These are phyloP conservation scores for Thamnophis elegans DNA, from an alignment of 2,797 vertebrate species.

Conservation along the genomic window DNA sequence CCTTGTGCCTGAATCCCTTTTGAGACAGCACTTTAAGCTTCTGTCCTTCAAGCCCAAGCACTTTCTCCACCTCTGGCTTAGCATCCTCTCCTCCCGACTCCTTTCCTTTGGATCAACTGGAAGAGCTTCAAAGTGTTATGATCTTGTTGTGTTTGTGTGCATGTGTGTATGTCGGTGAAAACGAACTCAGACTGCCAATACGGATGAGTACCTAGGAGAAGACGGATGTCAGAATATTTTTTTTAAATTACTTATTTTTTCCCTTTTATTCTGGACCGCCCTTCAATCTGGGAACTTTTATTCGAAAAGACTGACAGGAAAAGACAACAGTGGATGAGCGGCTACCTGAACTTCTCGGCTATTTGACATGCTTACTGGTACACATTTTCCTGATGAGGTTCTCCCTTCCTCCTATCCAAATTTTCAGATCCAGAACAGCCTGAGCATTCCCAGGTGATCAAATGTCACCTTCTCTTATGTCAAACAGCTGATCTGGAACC, in stretches of 20 bases:
- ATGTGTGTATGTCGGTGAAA: not conserved
- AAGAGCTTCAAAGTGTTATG: not conserved
- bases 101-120: slow-evolving; percentile 38
- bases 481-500: not conserved
- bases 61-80: slow-evolving; percentile 50
- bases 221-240: not conserved
- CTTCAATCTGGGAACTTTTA: slow-evolving; percentile 18
- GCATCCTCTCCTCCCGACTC: slow-evolving; percentile 41
- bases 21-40: slow-evolving; percentile 83
- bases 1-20: slow-evolving; percentile 66
- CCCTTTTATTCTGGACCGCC: not conserved
- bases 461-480: not conserved
- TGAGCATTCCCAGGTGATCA: not conserved
- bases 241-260: not conserved
- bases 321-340: not conserved
- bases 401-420: slow-evolving; percentile 9
- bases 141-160: not conserved
- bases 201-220: not conserved
- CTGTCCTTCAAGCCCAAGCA: slow-evolving; percentile 63
- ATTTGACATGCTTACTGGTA: not conserved
- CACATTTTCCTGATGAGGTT: not conserved
- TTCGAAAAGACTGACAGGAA: not conserved
- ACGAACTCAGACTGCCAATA: slow-evolving; percentile 1
- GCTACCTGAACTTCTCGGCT: fast-evolving
- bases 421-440: slow-evolving; percentile 38